phyloP scores from a whole-genome alignment of 1,140 invertebrate genomes.

The Semibalanus balanoides region DNA sequence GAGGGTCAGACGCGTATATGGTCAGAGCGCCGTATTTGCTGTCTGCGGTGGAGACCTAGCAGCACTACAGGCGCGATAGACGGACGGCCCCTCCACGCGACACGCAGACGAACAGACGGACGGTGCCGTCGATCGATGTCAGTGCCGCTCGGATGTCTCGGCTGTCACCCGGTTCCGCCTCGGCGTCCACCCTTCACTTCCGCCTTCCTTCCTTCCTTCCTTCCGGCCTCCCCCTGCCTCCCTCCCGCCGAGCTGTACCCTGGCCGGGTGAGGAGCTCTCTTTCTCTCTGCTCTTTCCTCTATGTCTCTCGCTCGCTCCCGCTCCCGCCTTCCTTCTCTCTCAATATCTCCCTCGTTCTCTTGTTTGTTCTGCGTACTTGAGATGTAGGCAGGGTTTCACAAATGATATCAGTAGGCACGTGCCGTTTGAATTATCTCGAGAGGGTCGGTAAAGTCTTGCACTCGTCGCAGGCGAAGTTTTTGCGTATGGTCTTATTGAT shows the following conservation, averaged over 20 bases:
- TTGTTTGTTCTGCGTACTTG: too few species aligned
- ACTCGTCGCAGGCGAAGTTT: neutral
- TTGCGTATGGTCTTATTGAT: neutral
- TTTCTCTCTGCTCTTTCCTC: too few species aligned
- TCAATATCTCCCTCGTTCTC: neutral
- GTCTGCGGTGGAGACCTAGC: too few species aligned
- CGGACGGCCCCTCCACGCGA: too few species aligned
- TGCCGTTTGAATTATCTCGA: neutral
- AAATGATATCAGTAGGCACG: too few species aligned
- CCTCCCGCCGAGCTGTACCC: neutral
- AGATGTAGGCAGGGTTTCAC: too few species aligned
- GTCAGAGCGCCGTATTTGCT: too few species aligned
- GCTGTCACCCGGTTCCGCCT: neutral
- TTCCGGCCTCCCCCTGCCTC: neutral
- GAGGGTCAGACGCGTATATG: too few species aligned
- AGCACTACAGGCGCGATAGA: too few species aligned
- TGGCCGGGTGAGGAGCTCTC: neutral
- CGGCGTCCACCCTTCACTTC: conserved; percentile 1
- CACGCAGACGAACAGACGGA: too few species aligned
- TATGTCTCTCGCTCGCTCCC: neutral
- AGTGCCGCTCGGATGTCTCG: neutral
- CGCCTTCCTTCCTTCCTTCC: neutral
- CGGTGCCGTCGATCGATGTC: neutral
- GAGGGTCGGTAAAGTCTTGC: neutral
- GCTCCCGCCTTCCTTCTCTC: too few species aligned